phyloP scores from a whole-genome alignment of 2,888 invertebrate genomes.

The Congeria kusceri region DNA sequence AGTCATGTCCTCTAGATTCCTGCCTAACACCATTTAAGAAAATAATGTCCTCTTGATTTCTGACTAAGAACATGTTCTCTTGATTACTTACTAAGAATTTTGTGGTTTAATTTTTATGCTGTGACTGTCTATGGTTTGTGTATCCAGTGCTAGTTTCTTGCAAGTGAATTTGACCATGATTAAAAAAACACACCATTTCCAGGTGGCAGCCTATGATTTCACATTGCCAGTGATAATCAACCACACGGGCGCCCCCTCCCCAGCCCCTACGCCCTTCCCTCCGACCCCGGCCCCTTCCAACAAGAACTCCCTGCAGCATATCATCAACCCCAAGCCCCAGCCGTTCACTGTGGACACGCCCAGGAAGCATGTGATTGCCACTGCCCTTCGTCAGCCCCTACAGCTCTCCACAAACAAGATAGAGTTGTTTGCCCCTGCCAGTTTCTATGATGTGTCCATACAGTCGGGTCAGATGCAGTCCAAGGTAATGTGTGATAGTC shows the following conservation, averaged over 20 bases:
- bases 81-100: too few species aligned
- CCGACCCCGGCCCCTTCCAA: slow-evolving; percentile 77
- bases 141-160: too few species aligned
- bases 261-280: slow-evolving; percentile 80
- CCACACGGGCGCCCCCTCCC: slow-evolving; percentile 80
- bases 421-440: slow-evolving; percentile 80
- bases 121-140: too few species aligned
- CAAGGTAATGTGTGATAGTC: slow-evolving; percentile 67
- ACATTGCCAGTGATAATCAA: slow-evolving; percentile 84
- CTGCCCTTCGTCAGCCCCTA: slow-evolving; percentile 83
- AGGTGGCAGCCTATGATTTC: slow-evolving; percentile 85
- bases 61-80: too few species aligned
- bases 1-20: too few species aligned
- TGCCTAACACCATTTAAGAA: background rate
- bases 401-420: slow-evolving; percentile 80
- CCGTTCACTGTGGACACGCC: slow-evolving; percentile 80
- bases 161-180: too few species aligned
- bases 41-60: too few species aligned
- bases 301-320: slow-evolving; percentile 80
- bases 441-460: slow-evolving; percentile 71
- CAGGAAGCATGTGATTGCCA: slow-evolving; percentile 83
- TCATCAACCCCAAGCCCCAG: slow-evolving; percentile 81
- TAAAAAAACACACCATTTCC: too few species aligned
- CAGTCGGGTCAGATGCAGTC: slow-evolving; percentile 69
- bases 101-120: too few species aligned